Evolutionary conservation across 2,888 invertebrate genomes (phyloP), one percentile per base, ranked within the genome.

Genomic region (Pomacea canaliculata): DNA sequence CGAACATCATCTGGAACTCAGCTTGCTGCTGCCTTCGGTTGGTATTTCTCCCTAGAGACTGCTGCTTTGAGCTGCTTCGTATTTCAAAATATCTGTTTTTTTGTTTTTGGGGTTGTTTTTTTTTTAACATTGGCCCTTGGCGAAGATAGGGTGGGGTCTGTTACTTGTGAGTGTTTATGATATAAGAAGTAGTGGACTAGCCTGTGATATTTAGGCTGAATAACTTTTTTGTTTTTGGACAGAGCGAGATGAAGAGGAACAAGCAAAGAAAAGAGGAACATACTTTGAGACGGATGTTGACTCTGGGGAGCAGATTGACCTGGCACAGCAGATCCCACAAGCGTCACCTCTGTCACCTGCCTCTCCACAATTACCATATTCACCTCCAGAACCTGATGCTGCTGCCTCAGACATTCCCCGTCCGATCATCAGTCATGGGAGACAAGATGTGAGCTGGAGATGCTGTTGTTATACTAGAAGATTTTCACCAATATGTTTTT

Each of bases 201-300:
- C 51, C 51, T 13, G 10, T 56, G 10, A 16, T 56, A 16, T 56
- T 10, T 56, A 56, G 51, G 1, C 51, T 56, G 51, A 56, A 56
- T 56, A 13, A 16, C 51, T 56, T 56, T 56, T 10, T 56, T 56
- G 8, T 56, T 51, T 51, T 51, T 56, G 51, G 51, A 56, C 51
- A 56, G 51, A 56, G 8, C 10, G 51, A 16, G 51, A 79, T 19
- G 70, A 72, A 51, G 76, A 72, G n/a, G 78, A 79, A 51, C 69
- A 77, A 7, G 78, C 76, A 23, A 79, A 79, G 68, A 77, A 79
- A 46, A 59, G 93, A 70, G 94, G 94, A 4, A 93, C 94, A 0
- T 97, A 97, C 95, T 93, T 95, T 76, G 97, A 97, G 91, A 97
- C 97, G 0, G 97, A 97, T 91, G 91, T 97, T 51, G 97, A 97